Conservation (phyloP, 2,797 vertebrate species). For the Zenarchopterus dispar region DNA sequence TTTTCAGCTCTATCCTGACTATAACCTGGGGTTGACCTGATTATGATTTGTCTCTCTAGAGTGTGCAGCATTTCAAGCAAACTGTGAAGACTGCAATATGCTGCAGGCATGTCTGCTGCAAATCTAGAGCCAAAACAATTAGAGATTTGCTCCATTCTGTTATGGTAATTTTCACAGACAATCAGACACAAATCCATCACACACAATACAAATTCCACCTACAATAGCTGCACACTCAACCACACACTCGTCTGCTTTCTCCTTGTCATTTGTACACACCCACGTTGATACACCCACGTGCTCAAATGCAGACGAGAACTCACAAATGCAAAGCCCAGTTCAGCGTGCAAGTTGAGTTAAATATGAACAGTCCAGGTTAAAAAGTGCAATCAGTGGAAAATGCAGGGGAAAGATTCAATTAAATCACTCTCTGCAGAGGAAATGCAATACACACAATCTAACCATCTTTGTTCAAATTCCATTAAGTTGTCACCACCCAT, state of each 20-base stretch:
- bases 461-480: slow-evolving; percentile 63
- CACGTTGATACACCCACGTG: slow-evolving; percentile 46
- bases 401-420: slow-evolving; percentile 72
- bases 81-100: slow-evolving; percentile 27
- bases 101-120: slow-evolving; percentile 43
- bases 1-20: slow-evolving; percentile 30
- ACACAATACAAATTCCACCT: slow-evolving; percentile 47
- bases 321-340: slow-evolving; percentile 18
- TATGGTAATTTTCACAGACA: slow-evolving; percentile 63
- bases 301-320: slow-evolving; percentile 11
- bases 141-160: slow-evolving; percentile 62
- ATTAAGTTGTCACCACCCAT: slow-evolving; percentile 73
- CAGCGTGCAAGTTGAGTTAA: slow-evolving; percentile 43
- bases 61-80: slow-evolving; percentile 28
- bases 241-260: slow-evolving; percentile 32
- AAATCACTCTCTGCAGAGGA: slow-evolving; percentile 67
- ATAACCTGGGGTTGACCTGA: slow-evolving; percentile 47
- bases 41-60: slow-evolving; percentile 32
- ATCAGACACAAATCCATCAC: slow-evolving; percentile 68
- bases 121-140: slow-evolving; percentile 68
- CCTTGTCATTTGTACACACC: slow-evolving; percentile 36
- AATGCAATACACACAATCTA: slow-evolving; percentile 64
- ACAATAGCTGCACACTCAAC: slow-evolving; percentile 40
- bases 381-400: slow-evolving; percentile 70
- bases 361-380: slow-evolving; percentile 65